A percentile compares a stretch with the other conserved stretches of the same genome.
These are phyloP conservation scores for Chelmon rostratus DNA, from an alignment of 2,797 vertebrate species.

Conservation along the genomic window DNA sequence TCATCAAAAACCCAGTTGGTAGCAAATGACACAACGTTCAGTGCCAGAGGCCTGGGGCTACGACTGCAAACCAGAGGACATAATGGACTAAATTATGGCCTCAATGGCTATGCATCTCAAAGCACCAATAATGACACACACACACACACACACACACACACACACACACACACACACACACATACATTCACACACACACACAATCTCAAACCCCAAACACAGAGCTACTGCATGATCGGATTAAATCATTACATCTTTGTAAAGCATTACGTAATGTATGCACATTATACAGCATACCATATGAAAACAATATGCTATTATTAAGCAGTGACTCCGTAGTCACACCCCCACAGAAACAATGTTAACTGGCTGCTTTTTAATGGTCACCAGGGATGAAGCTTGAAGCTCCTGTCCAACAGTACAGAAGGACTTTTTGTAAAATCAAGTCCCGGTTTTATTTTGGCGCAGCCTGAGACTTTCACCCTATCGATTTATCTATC, in stretches of 20 bases:
- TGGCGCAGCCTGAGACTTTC: background rate
- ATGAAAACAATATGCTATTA: slow-evolving; percentile 50
- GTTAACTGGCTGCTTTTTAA: slow-evolving; percentile 42
- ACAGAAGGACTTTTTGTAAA: slow-evolving; percentile 1
- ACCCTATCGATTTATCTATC: background rate
- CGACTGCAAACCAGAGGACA: slow-evolving; percentile 85
- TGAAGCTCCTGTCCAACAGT: slow-evolving; percentile 14
- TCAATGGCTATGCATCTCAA: slow-evolving; percentile 82
- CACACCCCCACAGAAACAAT: slow-evolving; percentile 25
- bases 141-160: slow-evolving; percentile 37
- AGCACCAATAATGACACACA: slow-evolving; percentile 80
- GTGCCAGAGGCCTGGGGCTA: slow-evolving; percentile 90
- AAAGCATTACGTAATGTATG: slow-evolving; percentile 64
- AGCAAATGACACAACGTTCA: slow-evolving; percentile 90
- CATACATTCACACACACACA: slow-evolving; percentile 27
- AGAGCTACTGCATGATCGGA: slow-evolving; percentile 35
- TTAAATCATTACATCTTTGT: slow-evolving; percentile 36
- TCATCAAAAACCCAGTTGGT: slow-evolving; percentile 94
- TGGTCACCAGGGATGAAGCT: slow-evolving; percentile 5
- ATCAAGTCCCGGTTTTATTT: slow-evolving; percentile 2
- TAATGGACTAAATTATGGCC: slow-evolving; percentile 89
- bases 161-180: slow-evolving; percentile 20
- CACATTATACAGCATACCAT: slow-evolving; percentile 44
- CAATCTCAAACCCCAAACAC: slow-evolving; percentile 44
- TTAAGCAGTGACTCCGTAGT: slow-evolving; percentile 50